These are phyloP conservation scores for Calcarius lapponicus DNA, from an alignment of 2,797 vertebrate species.

Conservation along the genomic window DNA sequence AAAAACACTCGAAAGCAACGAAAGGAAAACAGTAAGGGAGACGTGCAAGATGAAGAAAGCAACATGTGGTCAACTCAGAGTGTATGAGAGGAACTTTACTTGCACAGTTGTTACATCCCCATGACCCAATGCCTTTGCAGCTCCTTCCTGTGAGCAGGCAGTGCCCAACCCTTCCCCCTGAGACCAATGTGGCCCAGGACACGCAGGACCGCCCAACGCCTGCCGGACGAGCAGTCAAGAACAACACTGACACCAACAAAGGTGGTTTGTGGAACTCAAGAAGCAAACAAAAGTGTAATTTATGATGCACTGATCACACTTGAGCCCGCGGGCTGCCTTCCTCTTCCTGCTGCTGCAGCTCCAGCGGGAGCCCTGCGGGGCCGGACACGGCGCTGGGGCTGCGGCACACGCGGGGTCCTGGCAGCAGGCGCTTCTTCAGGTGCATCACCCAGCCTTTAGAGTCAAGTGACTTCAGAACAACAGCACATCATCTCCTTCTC, in stretches of 20 bases:
- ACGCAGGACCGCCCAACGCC: constrained; percentile 39
- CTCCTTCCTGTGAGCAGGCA: constrained; percentile 37
- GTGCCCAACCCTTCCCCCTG: constrained; percentile 55
- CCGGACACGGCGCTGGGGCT: neutral
- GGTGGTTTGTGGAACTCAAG: constrained; percentile 61
- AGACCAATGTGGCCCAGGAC: constrained; percentile 73
- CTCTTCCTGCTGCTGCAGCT: neutral
- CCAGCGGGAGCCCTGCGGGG: neutral
- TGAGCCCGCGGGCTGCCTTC: neutral
- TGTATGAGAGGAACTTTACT: constrained; percentile 44
- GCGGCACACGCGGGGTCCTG: constrained; percentile 27
- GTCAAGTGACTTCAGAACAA: constrained; percentile 30
- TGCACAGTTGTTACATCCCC: constrained; percentile 52
- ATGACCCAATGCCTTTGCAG: constrained; percentile 52
- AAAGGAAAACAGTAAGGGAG: constrained; percentile 24
- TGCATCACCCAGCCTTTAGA: constrained; percentile 48
- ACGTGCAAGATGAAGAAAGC: constrained; percentile 63
- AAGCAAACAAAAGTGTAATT: constrained; percentile 63
- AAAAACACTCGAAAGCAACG: constrained; percentile 29
- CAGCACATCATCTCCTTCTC: constrained; percentile 42
- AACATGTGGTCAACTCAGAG: constrained; percentile 56
- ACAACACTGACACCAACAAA: constrained; percentile 62
- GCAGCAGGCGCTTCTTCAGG: constrained; percentile 56
- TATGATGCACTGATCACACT: constrained; percentile 66
- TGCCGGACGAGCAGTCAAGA: constrained; percentile 49